Conservation (phyloP, 2,797 vertebrate species). For the Mus caroli region DNA sequence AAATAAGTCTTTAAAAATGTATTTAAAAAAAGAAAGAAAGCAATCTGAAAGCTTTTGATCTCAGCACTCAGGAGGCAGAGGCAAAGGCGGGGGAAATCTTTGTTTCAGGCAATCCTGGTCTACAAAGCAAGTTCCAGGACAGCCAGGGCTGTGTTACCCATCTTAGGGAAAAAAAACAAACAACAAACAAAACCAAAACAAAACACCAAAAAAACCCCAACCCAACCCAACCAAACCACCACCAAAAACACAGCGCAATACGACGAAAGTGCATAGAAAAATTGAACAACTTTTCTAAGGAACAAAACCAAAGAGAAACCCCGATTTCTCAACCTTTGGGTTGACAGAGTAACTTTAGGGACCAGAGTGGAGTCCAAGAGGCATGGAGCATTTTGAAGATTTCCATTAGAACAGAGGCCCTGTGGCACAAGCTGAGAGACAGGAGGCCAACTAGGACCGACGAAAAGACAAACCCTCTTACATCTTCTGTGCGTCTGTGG, state of each 20-base stretch:
- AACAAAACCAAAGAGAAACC: conserved; percentile 33
- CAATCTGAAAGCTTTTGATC: too few species aligned
- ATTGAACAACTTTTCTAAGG: conserved; percentile 42
- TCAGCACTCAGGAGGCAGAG: neutral
- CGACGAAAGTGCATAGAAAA: conserved; percentile 25
- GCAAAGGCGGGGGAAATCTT: neutral
- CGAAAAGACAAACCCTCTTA: neutral
- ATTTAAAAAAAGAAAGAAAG: too few species aligned
- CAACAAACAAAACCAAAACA: neutral
- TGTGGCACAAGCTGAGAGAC: neutral
- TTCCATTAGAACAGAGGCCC: conserved; percentile 28
- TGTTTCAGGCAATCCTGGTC: neutral
- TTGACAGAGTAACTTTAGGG: neutral
- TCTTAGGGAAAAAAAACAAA: neutral
- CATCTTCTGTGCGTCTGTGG: neutral
- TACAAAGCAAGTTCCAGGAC: neutral
- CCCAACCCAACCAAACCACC: too few species aligned
- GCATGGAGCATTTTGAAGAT: neutral
- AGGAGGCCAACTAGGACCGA: neutral
- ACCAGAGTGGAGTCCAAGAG: neutral
- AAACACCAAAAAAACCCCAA: neutral
- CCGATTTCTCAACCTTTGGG: conserved; percentile 9
- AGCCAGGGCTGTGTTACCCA: neutral
- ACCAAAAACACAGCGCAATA: neutral
- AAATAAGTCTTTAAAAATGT: too few species aligned